Conservation (phyloP, 2,113 vertebrate genomes). For the Pogonocichla stellata region DNA sequence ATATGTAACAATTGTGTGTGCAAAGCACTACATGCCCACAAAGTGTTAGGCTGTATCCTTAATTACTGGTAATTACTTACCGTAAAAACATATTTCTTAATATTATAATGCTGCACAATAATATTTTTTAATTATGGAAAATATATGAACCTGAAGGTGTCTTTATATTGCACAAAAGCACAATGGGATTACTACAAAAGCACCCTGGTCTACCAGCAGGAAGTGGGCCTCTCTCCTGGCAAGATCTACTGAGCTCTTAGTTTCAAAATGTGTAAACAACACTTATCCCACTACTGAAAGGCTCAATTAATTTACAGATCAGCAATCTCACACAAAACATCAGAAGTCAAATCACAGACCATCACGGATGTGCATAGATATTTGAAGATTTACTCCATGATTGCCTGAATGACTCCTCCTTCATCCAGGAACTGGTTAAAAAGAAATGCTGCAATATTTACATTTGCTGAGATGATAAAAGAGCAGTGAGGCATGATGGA, state of each 20-base stretch:
- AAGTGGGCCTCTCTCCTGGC: neutral
- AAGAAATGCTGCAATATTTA: neutral
- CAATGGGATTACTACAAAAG: neutral
- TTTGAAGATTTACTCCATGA: neutral
- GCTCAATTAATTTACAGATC: neutral
- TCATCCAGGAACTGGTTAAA: neutral
- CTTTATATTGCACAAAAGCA: neutral
- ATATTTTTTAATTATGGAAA: neutral
- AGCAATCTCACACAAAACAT: neutral
- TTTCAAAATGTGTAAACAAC: neutral
- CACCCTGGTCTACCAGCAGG: neutral
- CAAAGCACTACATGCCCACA: neutral
- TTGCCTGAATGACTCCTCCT: neutral
- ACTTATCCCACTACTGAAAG: neutral
- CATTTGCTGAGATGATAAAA: constrained; percentile 25
- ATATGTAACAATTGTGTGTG: neutral
- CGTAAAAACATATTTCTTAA: neutral
- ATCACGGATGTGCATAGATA: rapidly evolving
- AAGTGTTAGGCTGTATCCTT: neutral
- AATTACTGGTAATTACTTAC: neutral
- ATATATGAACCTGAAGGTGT: neutral
- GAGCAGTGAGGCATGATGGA: neutral
- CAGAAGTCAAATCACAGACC: neutral
- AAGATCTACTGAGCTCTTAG: neutral
- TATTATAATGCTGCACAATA: neutral